These are phyloP conservation scores for Gallirallus australis DNA, from an alignment of 2,797 vertebrate species.

Conservation along the genomic window DNA sequence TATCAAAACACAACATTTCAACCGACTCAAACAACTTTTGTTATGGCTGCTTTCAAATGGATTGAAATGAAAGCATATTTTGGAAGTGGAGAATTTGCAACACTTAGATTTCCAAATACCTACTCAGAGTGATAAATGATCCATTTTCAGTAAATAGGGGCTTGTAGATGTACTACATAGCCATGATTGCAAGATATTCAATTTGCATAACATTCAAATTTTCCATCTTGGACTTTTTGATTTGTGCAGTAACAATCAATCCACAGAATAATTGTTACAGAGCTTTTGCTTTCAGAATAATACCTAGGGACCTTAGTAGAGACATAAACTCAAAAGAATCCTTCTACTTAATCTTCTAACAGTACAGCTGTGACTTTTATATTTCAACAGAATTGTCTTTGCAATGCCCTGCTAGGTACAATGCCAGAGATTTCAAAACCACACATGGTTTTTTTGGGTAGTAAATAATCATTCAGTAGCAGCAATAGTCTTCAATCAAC, in stretches of 20 bases:
- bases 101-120: slow-evolving; percentile 42
- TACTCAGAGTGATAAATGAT: not conserved
- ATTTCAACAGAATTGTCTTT: not conserved
- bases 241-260: not conserved
- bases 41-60: slow-evolving; percentile 41
- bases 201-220: not conserved
- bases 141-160: not conserved
- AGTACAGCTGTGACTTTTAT: not conserved
- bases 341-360: not conserved
- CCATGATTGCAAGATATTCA: not conserved
- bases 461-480: not conserved
- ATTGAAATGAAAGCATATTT: slow-evolving; percentile 53
- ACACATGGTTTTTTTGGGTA: not conserved
- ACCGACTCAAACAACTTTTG: slow-evolving; percentile 37
- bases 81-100: slow-evolving; percentile 8
- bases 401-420: not conserved
- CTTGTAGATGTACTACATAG: not conserved
- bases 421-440: not conserved
- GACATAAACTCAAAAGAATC: not conserved
- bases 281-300: not conserved
- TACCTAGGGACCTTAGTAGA: not conserved
- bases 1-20: slow-evolving; percentile 59
- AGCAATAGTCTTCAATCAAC: not conserved
- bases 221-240: not conserved
- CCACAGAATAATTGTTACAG: not conserved